phyloP scores from a whole-genome alignment of 2,888 invertebrate species.

The Iphiclides podalirius region DNA sequence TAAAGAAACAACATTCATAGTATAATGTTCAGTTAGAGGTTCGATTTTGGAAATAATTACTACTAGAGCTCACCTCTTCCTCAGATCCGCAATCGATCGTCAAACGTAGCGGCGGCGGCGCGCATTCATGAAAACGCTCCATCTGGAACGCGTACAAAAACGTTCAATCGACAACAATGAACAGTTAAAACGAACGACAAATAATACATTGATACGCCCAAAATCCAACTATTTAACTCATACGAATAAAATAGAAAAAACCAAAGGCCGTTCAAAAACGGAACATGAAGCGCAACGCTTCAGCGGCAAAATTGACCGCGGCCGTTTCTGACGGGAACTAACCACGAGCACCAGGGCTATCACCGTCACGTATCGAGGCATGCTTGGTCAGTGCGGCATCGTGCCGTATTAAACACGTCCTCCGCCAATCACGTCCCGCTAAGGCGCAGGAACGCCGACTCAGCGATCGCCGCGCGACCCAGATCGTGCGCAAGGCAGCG shows the following conservation, averaged over 20 bases:
- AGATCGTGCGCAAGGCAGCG: slow-evolving; percentile 26
- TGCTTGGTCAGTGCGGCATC: slow-evolving; percentile 50
- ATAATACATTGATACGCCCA: not conserved
- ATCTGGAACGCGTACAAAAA: slow-evolving; percentile 38
- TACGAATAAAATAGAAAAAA: too few species aligned
- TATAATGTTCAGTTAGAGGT: too few species aligned
- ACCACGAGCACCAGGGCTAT: slow-evolving; percentile 48
- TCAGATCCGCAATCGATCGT: slow-evolving; percentile 61
- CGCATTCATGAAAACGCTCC: slow-evolving; percentile 33
- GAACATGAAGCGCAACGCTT: not conserved
- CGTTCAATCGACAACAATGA: not conserved
- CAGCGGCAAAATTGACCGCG: not conserved
- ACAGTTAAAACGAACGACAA: not conserved
- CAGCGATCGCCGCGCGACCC: slow-evolving; percentile 30
- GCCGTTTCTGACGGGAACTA: slow-evolving; percentile 35
- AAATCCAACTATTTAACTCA: too few species aligned
- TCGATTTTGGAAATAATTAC: not conserved
- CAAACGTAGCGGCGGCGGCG: slow-evolving; percentile 52
- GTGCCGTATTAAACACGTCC: slow-evolving; percentile 35
- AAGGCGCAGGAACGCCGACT: slow-evolving; percentile 25
- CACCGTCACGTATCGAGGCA: slow-evolving; percentile 58
- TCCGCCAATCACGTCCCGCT: slow-evolving; percentile 46
- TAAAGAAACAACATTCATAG: too few species aligned
- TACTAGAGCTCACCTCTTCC: slow-evolving; percentile 57
- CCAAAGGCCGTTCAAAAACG: too few species aligned